These are phyloP conservation scores for Tryphoninae sp. DNA, from an alignment of 2,888 invertebrate species.

Conservation along the genomic window DNA sequence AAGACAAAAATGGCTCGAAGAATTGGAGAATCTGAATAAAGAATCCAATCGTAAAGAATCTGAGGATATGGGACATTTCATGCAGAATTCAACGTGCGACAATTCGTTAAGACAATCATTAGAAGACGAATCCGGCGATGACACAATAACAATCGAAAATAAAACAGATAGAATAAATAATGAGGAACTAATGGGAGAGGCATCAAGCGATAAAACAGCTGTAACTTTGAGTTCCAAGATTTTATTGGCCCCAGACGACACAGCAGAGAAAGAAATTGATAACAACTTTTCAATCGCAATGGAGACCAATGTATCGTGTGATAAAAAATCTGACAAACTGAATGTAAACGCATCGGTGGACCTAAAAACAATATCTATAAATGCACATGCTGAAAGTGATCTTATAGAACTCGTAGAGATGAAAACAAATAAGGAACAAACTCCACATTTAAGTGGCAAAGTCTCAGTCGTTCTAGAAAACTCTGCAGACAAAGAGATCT, in stretches of 20 bases:
- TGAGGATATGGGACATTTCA: conserved; percentile 17
- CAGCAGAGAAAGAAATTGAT: neutral
- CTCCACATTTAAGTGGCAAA: neutral
- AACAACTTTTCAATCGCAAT: conserved; percentile 6
- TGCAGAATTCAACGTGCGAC: neutral
- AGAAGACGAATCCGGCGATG: neutral
- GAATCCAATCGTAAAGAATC: conserved; percentile 44
- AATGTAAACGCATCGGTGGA: neutral
- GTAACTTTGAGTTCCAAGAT: neutral
- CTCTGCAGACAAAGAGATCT: neutral
- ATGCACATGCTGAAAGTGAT: neutral
- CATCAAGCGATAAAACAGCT: neutral
- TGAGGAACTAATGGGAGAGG: neutral
- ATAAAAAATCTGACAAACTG: conserved; percentile 5
- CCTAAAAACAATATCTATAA: neutral
- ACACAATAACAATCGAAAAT: conserved; percentile 3
- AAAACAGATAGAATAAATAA: neutral
- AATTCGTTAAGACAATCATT: conserved; percentile 5
- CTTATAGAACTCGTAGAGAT: neutral
- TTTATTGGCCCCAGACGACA: neutral
- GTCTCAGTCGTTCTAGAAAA: neutral
- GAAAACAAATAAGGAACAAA: neutral
- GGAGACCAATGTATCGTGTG: neutral
- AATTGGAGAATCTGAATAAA: conserved; percentile 72
- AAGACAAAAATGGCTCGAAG: conserved; percentile 83